phyloP scores from a whole-genome alignment of 2,113 vertebrate genomes.

The Muscicapa adusta region DNA sequence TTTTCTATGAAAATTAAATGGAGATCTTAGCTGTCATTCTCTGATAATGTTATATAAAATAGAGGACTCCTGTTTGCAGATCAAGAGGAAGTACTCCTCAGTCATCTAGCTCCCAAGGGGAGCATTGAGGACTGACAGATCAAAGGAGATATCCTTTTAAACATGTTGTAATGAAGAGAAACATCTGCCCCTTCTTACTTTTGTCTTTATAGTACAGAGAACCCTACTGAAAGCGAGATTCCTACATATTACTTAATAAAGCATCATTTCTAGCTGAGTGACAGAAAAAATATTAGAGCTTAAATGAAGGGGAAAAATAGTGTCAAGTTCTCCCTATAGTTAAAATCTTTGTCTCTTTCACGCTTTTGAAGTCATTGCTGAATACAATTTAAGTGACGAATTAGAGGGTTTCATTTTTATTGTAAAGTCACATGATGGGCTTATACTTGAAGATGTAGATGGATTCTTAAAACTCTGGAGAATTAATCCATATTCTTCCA shows the following conservation, averaged over 20 bases:
- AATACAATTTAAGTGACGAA: not conserved
- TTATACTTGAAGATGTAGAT: not conserved
- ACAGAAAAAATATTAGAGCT: not conserved
- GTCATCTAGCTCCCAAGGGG: not conserved
- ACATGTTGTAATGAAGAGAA: not conserved
- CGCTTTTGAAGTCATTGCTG: not conserved
- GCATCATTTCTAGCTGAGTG: not conserved
- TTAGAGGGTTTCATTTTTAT: not conserved
- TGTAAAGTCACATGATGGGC: not conserved
- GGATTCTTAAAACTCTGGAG: not conserved
- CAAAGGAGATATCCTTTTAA: not conserved
- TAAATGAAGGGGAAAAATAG: not conserved
- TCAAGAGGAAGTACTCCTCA: not conserved
- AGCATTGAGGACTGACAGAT: not conserved
- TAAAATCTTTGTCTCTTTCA: not conserved
- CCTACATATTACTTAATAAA: not conserved
- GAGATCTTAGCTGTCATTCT: not conserved
- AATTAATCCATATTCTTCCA: not conserved
- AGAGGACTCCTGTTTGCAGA: not conserved
- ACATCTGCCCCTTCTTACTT: not conserved
- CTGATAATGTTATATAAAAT: not conserved
- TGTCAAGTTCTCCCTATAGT: not conserved
- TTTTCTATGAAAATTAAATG: not conserved
- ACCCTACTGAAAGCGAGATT: not conserved
- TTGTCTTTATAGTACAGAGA: not conserved